phyloP scores from a whole-genome alignment of 2,113 vertebrate species.

The Theristicus caerulescens region DNA sequence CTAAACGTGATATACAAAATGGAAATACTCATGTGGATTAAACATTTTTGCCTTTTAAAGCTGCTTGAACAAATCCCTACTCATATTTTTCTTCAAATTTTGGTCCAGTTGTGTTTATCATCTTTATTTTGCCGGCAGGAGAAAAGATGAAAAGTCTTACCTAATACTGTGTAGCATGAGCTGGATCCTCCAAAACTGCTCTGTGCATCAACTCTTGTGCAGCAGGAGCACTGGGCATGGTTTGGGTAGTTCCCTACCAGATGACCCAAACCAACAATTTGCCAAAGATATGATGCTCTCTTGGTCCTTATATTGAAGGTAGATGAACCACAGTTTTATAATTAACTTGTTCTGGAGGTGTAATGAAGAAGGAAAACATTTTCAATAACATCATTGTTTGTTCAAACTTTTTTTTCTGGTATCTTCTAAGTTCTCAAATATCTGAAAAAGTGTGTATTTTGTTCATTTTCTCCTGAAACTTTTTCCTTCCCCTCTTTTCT shows the following conservation, averaged over 20 bases:
- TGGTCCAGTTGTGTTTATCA: background rate
- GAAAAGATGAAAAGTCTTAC: background rate
- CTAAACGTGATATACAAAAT: background rate
- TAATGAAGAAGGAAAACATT: background rate
- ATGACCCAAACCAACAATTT: background rate
- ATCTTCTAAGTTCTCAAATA: background rate
- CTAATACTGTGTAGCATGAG: background rate
- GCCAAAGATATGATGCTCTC: accelerated
- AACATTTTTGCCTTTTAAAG: background rate
- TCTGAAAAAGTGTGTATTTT: background rate
- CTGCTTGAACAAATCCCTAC: background rate
- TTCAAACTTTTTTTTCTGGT: background rate
- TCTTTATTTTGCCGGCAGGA: background rate
- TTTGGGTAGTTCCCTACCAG: background rate
- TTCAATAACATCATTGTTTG: background rate
- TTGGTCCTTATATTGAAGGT: background rate
- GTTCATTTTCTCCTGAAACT: background rate
- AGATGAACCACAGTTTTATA: background rate
- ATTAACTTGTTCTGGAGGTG: background rate
- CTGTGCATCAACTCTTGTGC: background rate
- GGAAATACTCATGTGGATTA: background rate
- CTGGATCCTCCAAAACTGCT: background rate
- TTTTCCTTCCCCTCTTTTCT: background rate
- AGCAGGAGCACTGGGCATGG: background rate
- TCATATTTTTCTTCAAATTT: background rate